Evolutionary conservation across 1,140 invertebrate species (phyloP), one percentile per base, ranked within the genome.

Genomic region (Drosophila parabipectinata): DNA sequence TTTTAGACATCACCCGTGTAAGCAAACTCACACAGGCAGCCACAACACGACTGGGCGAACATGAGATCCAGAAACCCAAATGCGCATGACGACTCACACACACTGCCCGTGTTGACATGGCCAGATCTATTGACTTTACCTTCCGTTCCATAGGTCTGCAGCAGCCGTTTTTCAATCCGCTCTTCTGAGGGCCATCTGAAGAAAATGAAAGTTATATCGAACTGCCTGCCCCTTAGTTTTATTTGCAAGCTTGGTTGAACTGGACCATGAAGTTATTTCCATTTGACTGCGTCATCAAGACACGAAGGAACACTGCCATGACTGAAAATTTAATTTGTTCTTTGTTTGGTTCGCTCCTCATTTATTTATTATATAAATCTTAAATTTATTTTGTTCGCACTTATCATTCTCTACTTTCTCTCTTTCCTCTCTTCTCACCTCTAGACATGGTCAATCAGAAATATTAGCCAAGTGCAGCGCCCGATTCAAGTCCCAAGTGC

Each of bases 371-470:
- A 69, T 50, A 58, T 47, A 51, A 71, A 39, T 41, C 74, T 58
- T 67, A 61, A 21, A 59, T 61, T 61, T 45, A 41, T 34, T 54
- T 62, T 64, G 21, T 61, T n/a, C 14, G 54, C 50, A 68, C 68
- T 68, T 73, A 67, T 73, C 54, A 67, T 60, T 55, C 48, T 61
- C 15, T 77, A 58, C 55, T 71, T 77, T 63, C 9, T 73, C 44
- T 44, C 41, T 44, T 9, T 44, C 56, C 45, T 76, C 50, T 77
- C 21, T 85, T 53, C 63, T 60, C 52, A 53, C 57, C 59, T 87
- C 53, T 83, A 88, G 83, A 88, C 87, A 87, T 87, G 83, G 83
- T 87, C 75, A 87, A 87, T 64, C 83, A 87, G 54, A 88, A 88
- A 88, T 88, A 88, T 88, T 88, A 88, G 72, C 32, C 72, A 79